These are phyloP conservation scores for Taenioides sp. DNA, from an alignment of 2,797 vertebrate genomes.

Conservation along the genomic window DNA sequence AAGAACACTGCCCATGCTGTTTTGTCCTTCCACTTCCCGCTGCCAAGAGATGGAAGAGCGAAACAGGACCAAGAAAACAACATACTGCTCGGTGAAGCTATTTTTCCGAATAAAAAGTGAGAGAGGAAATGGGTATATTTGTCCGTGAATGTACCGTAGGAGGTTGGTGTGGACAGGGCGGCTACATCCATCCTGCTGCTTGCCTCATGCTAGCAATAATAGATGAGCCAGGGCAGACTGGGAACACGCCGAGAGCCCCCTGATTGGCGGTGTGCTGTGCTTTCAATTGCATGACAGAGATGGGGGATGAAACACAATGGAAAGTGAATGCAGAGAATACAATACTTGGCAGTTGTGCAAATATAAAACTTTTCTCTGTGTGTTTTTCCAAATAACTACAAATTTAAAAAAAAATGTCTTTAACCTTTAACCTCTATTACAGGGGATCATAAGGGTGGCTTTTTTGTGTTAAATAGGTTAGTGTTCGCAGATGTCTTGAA, in stretches of 20 bases:
- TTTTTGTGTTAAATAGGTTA: not conserved
- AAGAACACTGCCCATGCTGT: slow-evolving; percentile 1
- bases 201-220: slow-evolving; percentile 29
- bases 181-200: slow-evolving; percentile 29
- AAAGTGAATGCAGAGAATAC: not conserved
- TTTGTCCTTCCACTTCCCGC: not conserved
- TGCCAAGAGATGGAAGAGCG: not conserved
- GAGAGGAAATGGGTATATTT: slow-evolving; percentile 25
- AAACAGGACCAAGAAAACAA: not conserved
- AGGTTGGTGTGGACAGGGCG: slow-evolving; percentile 22
- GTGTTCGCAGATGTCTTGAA: not conserved
- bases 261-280: slow-evolving; percentile 23
- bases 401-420: not conserved
- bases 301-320: not conserved
- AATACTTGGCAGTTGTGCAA: not conserved
- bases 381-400: not conserved
- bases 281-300: slow-evolving; percentile 14
- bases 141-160: slow-evolving; percentile 21
- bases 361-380: not conserved
- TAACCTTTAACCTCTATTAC: not conserved
- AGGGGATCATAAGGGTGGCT: not conserved
- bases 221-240: slow-evolving; percentile 34
- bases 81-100: slow-evolving; percentile 6
- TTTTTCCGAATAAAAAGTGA: slow-evolving; percentile 12
- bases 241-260: slow-evolving; percentile 26